A percentile compares a stretch with the other conserved stretches of the same genome.
Conservation (phyloP, 2,888 invertebrate genomes). For the Lasius platythorax region DNA sequence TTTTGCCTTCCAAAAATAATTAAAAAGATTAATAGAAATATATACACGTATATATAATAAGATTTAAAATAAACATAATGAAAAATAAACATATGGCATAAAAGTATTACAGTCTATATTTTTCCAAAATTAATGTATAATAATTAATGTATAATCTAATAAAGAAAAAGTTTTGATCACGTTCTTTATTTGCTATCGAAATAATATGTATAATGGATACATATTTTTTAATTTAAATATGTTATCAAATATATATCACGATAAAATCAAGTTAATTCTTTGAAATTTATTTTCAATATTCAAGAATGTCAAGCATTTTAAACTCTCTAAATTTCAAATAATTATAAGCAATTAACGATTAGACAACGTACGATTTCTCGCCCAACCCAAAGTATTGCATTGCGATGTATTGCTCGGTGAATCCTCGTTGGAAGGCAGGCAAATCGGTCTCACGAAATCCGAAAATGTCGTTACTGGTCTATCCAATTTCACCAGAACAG, state of each 20-base stretch:
- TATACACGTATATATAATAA: neutral
- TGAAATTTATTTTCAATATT: neutral
- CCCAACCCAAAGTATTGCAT: constrained; percentile 96
- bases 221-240: neutral
- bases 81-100: too few relatives aligned
- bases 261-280: neutral
- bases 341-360: neutral
- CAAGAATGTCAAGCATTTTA: neutral
- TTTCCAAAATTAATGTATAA: neutral
- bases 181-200: neutral
- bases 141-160: neutral
- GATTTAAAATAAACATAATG: neutral
- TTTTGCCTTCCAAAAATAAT: neutral
- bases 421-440: constrained; percentile 90
- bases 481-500: constrained; percentile 93
- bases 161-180: neutral
- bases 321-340: neutral
- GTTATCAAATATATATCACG: neutral
- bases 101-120: neutral
- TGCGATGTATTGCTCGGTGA: constrained; percentile 86
- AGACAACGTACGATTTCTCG: constrained; percentile 89
- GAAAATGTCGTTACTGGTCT: constrained; percentile 90
- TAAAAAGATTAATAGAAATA: neutral
- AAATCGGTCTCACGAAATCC: constrained; percentile 94
- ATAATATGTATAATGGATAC: neutral